Percentiles rank a stretch among this genome's conserved stretches.
Conservation (phyloP, 2,113 vertebrate species). For the Arizona elegans region DNA sequence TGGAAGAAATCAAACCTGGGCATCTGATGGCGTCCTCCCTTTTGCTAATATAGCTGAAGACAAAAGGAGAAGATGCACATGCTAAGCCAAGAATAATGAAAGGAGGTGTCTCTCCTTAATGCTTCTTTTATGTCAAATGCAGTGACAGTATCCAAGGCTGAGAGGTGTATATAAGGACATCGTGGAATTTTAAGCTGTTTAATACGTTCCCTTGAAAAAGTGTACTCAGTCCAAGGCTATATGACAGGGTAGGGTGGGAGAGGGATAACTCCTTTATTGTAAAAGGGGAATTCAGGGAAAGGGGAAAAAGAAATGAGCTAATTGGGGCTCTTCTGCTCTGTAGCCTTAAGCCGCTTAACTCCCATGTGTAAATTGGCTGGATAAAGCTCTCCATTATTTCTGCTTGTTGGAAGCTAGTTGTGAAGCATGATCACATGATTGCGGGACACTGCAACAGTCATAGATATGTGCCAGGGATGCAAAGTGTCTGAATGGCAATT, state of each 20-base stretch:
- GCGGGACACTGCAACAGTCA: not conserved
- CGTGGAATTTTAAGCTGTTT: not conserved
- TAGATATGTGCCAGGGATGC: not conserved
- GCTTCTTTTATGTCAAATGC: not conserved
- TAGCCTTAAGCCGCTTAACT: not conserved
- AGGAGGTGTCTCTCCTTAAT: not conserved
- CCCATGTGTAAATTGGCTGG: not conserved
- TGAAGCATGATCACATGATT: not conserved
- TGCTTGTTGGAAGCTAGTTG: not conserved
- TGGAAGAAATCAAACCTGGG: not conserved
- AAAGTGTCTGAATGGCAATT: not conserved
- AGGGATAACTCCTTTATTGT: not conserved
- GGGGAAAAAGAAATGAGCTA: not conserved
- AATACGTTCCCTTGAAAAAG: not conserved
- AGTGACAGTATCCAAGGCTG: not conserved
- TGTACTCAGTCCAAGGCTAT: not conserved
- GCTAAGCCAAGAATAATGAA: not conserved
- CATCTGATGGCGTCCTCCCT: not conserved
- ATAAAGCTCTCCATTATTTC: not conserved
- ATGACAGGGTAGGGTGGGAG: not conserved
- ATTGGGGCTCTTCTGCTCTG: not conserved
- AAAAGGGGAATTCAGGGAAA: not conserved
- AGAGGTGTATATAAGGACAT: not conserved
- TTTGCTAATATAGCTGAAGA: not conserved
- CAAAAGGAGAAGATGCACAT: not conserved